A percentile compares a stretch with the other conserved stretches of the same genome.
Evolutionary conservation across 2,113 vertebrate genomes (phyloP).

Genomic region (Cochlearius cochlearius): DNA sequence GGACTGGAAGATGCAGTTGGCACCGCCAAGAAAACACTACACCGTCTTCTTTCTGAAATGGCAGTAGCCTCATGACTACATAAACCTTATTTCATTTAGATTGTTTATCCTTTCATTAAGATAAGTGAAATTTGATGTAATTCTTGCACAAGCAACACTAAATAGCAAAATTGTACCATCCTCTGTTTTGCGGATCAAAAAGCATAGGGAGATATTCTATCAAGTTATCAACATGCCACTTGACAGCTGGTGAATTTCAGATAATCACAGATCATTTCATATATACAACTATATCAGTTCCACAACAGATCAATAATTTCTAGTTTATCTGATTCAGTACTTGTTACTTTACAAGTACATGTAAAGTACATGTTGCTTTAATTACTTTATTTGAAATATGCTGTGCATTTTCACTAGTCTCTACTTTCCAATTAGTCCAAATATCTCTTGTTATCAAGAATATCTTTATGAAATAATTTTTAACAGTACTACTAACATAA

Average conservation of each 20-base stretch:
- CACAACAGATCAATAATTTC: neutral
- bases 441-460: neutral
- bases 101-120: neutral
- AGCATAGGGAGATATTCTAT: neutral
- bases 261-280: neutral
- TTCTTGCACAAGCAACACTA: neutral
- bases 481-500: neutral
- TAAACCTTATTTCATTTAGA: neutral
- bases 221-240: neutral
- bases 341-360: too few species aligned
- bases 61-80: neutral
- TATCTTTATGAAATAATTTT: neutral
- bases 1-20: neutral
- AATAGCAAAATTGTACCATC: neutral
- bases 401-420: neutral
- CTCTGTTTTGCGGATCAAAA: neutral
- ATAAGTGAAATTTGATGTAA: neutral
- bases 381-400: neutral
- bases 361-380: neutral
- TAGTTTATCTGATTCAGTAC: neutral
- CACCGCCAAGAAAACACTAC: neutral
- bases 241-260: neutral
- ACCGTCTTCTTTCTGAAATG: neutral
- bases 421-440: neutral
- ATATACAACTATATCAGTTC: neutral